phyloP scores from a whole-genome alignment of 2,888 invertebrate genomes.

The Zele albiditarsus region DNA sequence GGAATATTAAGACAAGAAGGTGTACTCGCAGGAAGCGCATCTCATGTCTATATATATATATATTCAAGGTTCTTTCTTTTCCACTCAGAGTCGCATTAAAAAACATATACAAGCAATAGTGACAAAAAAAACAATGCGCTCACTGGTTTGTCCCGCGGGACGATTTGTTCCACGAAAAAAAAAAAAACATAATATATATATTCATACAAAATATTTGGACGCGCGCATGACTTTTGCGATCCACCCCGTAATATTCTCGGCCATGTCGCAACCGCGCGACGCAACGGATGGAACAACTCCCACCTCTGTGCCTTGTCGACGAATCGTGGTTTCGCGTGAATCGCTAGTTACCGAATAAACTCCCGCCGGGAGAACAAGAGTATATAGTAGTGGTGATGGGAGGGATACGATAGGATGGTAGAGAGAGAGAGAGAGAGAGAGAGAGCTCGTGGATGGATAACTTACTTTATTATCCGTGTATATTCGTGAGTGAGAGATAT shows the following conservation, averaged over 20 bases:
- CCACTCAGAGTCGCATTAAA: constrained; percentile 10
- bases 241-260: not conserved
- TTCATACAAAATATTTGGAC: constrained; percentile 17
- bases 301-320: constrained; percentile 34
- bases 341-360: constrained; percentile 66
- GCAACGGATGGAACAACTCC: constrained; percentile 24
- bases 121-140: constrained; percentile 50
- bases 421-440: constrained; percentile 45
- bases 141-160: constrained; percentile 52
- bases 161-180: constrained; percentile 57
- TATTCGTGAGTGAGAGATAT: constrained; percentile 28
- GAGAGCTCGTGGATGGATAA: constrained; percentile 37
- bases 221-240: constrained; percentile 23
- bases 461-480: constrained; percentile 41
- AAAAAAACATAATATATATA: constrained; percentile 8
- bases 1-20: no score
- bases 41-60: no score
- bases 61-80: not conserved
- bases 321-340: constrained; percentile 63
- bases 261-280: constrained; percentile 6
- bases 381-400: not conserved
- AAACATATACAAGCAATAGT: not conserved
- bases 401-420: constrained; percentile 27
- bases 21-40: no score
- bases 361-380: constrained; percentile 41